A percentile compares a stretch with the other conserved stretches of the same genome.
phyloP scores from a whole-genome alignment of 2,797 vertebrate genomes.

The Sebastes melanostomus region DNA sequence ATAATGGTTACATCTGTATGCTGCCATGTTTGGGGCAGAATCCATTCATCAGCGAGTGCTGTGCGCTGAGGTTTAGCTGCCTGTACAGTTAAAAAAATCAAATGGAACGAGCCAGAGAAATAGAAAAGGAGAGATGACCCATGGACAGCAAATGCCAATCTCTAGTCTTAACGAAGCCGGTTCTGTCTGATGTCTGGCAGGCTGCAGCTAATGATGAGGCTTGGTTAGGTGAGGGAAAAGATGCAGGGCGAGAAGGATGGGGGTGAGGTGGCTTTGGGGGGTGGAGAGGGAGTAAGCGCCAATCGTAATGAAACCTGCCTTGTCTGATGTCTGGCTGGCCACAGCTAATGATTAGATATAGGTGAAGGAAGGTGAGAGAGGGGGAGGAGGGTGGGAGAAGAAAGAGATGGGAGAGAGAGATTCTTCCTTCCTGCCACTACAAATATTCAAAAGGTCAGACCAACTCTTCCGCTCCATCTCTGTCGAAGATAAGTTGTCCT shows the following conservation, averaged over 20 bases:
- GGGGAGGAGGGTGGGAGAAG: too few relatives aligned
- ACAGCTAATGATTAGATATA: constrained; percentile 47
- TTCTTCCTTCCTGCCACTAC: not conserved
- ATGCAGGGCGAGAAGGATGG: not conserved
- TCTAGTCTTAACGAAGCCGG: constrained; percentile 55
- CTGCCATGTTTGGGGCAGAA: constrained; percentile 30
- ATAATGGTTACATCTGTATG: constrained; percentile 23
- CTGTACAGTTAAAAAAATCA: constrained; percentile 23
- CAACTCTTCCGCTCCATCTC: not conserved
- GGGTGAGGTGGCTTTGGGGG: not conserved
- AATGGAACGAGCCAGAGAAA: constrained; percentile 24
- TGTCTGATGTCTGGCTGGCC: constrained; percentile 40
- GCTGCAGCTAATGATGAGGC: constrained; percentile 63
- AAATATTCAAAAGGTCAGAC: constrained; percentile 22
- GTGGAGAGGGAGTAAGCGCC: not conserved
- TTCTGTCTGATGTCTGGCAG: constrained; percentile 54
- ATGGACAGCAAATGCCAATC: constrained; percentile 52
- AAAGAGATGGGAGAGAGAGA: not conserved
- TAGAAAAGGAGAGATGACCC: constrained; percentile 24
- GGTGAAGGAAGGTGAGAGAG: constrained; percentile 9
- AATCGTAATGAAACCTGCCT: constrained; percentile 42
- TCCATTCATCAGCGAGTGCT: constrained; percentile 28
- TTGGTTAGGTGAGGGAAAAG: constrained; percentile 43
- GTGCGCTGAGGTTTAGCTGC: constrained; percentile 16
- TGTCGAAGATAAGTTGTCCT: not conserved